Percentiles rank a stretch among this genome's conserved stretches.
These are phyloP conservation scores for Drosophila tani DNA, from an alignment of 1,140 invertebrate genomes.

Conservation along the genomic window DNA sequence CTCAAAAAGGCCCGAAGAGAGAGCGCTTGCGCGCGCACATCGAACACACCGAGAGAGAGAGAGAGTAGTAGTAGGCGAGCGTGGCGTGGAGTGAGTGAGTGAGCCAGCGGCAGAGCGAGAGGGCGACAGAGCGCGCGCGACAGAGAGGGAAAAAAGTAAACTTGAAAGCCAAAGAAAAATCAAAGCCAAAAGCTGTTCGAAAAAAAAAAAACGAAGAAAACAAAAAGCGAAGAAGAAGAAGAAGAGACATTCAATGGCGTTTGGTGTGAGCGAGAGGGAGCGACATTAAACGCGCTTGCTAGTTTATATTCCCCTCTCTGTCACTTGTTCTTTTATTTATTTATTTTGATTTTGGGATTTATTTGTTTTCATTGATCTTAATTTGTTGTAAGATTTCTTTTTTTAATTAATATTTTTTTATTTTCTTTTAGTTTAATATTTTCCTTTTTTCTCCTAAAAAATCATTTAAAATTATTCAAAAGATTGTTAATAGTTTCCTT, in stretches of 20 bases:
- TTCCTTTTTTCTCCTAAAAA: background rate
- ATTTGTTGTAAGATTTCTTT: background rate
- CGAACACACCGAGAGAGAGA: background rate
- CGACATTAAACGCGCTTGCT: conserved; percentile 27
- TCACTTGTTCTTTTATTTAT: conserved; percentile 1
- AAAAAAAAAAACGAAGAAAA: conserved; percentile 52
- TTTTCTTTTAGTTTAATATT: background rate
- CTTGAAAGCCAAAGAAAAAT: conserved; percentile 79
- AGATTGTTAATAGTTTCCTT: too few relatives aligned
- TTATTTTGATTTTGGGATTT: background rate
- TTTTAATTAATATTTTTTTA: background rate
- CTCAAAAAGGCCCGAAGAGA: conserved; percentile 52
- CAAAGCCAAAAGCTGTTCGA: conserved; percentile 74
- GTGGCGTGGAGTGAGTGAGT: conserved; percentile 33
- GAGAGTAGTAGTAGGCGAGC: conserved; percentile 55
- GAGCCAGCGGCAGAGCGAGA: conserved; percentile 24
- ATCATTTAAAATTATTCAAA: too few relatives aligned
- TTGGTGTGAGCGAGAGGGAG: conserved; percentile 70
- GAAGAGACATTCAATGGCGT: conserved; percentile 75
- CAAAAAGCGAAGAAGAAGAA: conserved; percentile 36
- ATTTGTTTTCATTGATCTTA: background rate
- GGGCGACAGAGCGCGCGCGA: conserved; percentile 23
- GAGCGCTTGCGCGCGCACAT: conserved; percentile 51
- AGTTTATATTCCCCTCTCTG: conserved; percentile 50
- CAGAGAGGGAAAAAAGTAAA: conserved; percentile 48